Evolutionary conservation across 2,797 vertebrate species (phyloP), one percentile per base, ranked within the genome.

Genomic region (Rhinogobio ventralis): DNA sequence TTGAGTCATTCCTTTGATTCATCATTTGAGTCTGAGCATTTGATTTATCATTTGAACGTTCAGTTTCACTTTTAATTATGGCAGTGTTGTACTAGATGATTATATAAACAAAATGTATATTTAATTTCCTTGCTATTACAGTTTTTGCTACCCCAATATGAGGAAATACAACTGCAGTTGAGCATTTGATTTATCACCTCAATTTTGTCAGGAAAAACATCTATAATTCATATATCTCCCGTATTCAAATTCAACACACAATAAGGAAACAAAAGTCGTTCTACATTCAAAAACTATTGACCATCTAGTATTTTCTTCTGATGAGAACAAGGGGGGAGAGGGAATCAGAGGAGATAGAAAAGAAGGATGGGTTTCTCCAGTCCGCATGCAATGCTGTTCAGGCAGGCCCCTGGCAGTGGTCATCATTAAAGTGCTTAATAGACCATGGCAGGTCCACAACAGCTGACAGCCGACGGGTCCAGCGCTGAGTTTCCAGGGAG

Each of bases 381-480:
- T 67, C 51, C 76, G n/a, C 79, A n/a, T 67, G 73, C 67, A 55
- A 79, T 46, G 71, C 72, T 73, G 84, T 69, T 62, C 83, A 78
- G 85, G 46, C 71, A 17, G 66, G 60, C 81, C 79, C 53, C 76
- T 77, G 86, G 89, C 89, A 83, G 89, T 90, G 90, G 93, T 93
- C 93, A 94, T 94, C 92, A 94, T 94, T 94, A 95, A 93, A 89
- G 91, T 88, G 93, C 88, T 93, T 94, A 94, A 95, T 94, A 94
- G 95, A 94, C 93, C 91, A 82, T 93, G 89, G 86, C 89, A 89
- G 90, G 89, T 91, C 86, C 85, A 93, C 45, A 79, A 90, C 91
- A 91, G 90, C 89, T 90, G 92, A 90, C 91, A 90, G 89, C 88
- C 68, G 42, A 72, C 86, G 87, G 90, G 87, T 88, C 89, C 90